Evolutionary conservation across 2,888 invertebrate genomes (phyloP).

Genomic region (Ganaspis brasiliensis): DNA sequence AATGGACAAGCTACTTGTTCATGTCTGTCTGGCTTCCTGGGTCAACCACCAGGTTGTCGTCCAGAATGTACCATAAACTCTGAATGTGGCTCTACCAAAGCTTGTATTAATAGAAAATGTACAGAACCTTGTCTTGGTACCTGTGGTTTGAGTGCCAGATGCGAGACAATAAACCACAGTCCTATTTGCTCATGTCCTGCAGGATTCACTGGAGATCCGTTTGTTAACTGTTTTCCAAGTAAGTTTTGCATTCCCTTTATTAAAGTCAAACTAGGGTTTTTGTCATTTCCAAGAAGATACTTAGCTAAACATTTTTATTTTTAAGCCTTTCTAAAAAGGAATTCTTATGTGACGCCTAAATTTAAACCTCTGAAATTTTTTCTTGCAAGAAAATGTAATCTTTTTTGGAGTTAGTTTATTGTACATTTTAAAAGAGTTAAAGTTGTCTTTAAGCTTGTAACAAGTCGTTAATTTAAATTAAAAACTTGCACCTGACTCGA

Average conservation of each 20-base stretch:
- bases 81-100: slow-evolving; percentile 91
- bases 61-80: slow-evolving; percentile 94
- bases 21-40: slow-evolving; percentile 80
- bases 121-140: slow-evolving; percentile 79
- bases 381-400: too few species aligned
- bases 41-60: slow-evolving; percentile 80
- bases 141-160: slow-evolving; percentile 81
- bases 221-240: slow-evolving; percentile 84
- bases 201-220: slow-evolving; percentile 88
- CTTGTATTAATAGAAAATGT: slow-evolving; percentile 86
- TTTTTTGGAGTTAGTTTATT: too few species aligned
- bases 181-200: slow-evolving; percentile 81
- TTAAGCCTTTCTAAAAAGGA: too few species aligned
- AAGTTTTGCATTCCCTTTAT: not conserved
- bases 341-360: too few species aligned
- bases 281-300: not conserved
- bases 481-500: too few species aligned
- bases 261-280: not conserved
- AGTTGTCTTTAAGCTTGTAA: too few species aligned
- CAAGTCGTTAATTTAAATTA: too few species aligned
- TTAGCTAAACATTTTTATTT: slow-evolving; percentile 17
- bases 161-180: slow-evolving; percentile 81
- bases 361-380: too few species aligned
- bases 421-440: too few species aligned
- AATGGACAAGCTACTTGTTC: slow-evolving; percentile 88